Evolutionary conservation across 2,113 vertebrate genomes (phyloP).

Genomic region (Forbesichthys agassizii): DNA sequence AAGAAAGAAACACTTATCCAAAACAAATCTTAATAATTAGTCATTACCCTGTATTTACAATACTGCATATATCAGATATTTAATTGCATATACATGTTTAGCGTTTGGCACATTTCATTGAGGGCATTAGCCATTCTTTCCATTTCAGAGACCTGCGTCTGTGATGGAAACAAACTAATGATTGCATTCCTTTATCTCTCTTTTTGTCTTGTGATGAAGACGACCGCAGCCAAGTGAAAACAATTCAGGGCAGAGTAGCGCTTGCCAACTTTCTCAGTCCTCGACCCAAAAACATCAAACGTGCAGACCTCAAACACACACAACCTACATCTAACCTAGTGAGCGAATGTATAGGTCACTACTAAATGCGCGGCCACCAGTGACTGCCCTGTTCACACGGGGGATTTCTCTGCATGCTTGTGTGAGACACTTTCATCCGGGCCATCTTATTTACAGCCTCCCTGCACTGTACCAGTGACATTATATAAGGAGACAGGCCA

Average conservation of each 20-base stretch:
- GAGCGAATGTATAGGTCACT: conserved; percentile 26
- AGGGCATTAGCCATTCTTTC: neutral
- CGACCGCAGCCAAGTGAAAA: neutral
- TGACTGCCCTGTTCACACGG: conserved; percentile 25
- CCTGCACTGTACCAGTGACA: neutral
- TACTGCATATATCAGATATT: too few species aligned
- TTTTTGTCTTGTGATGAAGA: neutral
- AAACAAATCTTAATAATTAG: too few species aligned
- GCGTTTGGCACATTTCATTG: neutral
- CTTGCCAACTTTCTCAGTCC: conserved; percentile 27
- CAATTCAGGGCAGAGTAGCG: neutral
- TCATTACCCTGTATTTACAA: too few species aligned
- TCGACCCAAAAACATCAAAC: conserved; percentile 8
- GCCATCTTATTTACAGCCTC: conserved; percentile 65
- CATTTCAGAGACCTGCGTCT: neutral
- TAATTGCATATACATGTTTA: neutral
- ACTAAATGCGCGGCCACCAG: conserved; percentile 24
- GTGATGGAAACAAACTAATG: neutral
- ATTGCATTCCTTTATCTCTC: neutral
- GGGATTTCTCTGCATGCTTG: conserved; percentile 28
- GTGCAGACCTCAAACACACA: neutral
- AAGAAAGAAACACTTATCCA: too few species aligned
- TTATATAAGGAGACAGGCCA: too few species aligned
- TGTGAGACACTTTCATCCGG: conserved; percentile 39
- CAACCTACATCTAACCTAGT: neutral